These are phyloP conservation scores for Holotrichia oblita DNA, from an alignment of 1,140 invertebrate species.

Conservation along the genomic window DNA sequence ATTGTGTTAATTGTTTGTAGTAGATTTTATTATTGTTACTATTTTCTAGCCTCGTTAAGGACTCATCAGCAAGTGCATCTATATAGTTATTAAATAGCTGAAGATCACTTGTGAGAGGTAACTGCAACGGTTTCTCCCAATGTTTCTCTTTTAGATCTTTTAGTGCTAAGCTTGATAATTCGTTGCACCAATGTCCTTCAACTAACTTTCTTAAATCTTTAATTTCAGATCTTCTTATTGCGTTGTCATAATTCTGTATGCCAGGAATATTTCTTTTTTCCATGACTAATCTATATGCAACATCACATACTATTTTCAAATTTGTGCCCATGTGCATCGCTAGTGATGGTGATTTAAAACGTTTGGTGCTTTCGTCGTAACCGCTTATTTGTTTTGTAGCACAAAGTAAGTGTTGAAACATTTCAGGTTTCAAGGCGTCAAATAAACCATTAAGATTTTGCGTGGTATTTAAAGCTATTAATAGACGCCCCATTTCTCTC, in stretches of 20 bases:
- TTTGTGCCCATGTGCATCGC: slow-evolving; percentile 44
- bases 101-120: slow-evolving; percentile 49
- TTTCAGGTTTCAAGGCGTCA: slow-evolving; percentile 41
- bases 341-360: slow-evolving; percentile 48
- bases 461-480: slow-evolving; percentile 43
- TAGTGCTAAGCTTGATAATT: slow-evolving; percentile 47
- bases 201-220: slow-evolving; percentile 41
- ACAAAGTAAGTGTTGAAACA: slow-evolving; percentile 38
- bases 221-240: slow-evolving; percentile 27
- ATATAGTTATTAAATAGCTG: slow-evolving; percentile 48
- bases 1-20: slow-evolving; percentile 45
- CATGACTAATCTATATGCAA: slow-evolving; percentile 46
- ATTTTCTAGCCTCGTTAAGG: slow-evolving; percentile 34
- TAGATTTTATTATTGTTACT: slow-evolving; percentile 43
- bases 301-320: slow-evolving; percentile 42
- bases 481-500: slow-evolving; percentile 44
- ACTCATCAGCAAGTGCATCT: slow-evolving; percentile 41
- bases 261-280: slow-evolving; percentile 47
- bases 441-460: slow-evolving; percentile 38
- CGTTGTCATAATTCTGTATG: slow-evolving; percentile 42
- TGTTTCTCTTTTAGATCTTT: slow-evolving; percentile 47
- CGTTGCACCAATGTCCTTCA: slow-evolving; percentile 44
- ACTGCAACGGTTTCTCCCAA: slow-evolving; percentile 47
- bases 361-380: slow-evolving; percentile 40
- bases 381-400: slow-evolving; percentile 44